A percentile compares a stretch with the other conserved stretches of the same genome.
These are phyloP conservation scores for Hippotragus niger DNA, from an alignment of 2,113 vertebrate genomes.

Conservation along the genomic window DNA sequence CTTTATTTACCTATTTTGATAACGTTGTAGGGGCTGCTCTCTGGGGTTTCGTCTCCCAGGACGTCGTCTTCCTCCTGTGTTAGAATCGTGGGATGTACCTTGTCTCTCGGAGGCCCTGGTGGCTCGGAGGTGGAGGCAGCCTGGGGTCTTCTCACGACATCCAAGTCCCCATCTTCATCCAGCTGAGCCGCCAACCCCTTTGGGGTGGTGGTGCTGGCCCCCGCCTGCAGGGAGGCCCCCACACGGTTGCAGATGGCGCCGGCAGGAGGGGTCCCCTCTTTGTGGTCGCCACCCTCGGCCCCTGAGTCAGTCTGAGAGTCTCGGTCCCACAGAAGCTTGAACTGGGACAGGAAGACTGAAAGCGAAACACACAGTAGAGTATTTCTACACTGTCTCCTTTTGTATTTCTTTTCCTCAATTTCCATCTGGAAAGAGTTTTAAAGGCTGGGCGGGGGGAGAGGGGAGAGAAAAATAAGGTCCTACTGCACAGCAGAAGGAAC, in stretches of 20 bases:
- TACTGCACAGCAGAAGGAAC: neutral
- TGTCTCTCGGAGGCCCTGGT: constrained; percentile 65
- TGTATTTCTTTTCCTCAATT: too few species aligned
- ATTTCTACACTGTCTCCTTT: neutral
- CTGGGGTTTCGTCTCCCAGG: constrained; percentile 58
- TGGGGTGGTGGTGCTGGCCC: neutral
- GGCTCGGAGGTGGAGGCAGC: constrained; percentile 49
- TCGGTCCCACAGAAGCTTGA: constrained; percentile 83
- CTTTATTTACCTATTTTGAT: constrained; percentile 83
- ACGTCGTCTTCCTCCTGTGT: constrained; percentile 74
- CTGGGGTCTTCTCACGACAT: constrained; percentile 83
- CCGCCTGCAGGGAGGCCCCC: neutral
- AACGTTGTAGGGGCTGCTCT: constrained; percentile 40
- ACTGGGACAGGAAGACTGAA: constrained; percentile 90
- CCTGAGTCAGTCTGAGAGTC: constrained; percentile 47
- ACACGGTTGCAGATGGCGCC: neutral
- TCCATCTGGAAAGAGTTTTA: too few species aligned
- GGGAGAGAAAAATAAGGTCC: neutral
- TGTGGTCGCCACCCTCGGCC: neutral
- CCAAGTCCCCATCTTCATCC: constrained; percentile 93
- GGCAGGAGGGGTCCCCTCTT: neutral
- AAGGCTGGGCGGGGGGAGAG: neutral
- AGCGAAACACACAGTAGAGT: neutral
- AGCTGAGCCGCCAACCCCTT: constrained; percentile 65
- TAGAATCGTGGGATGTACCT: constrained; percentile 84